These are phyloP conservation scores for Clarias laeviceps DNA, from an alignment of 2,797 vertebrate genomes.

Conservation along the genomic window DNA sequence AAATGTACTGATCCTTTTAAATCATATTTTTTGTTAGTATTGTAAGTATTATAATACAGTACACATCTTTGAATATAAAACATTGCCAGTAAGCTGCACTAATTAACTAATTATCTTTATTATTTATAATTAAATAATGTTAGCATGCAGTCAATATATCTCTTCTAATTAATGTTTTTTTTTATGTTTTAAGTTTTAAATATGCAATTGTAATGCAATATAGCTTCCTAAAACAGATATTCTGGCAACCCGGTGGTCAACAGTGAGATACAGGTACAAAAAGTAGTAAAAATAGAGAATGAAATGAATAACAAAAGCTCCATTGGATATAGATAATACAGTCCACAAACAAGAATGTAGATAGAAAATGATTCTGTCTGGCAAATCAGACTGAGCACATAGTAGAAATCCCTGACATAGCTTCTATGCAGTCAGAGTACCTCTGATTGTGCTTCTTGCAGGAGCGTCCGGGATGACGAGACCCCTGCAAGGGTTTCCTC, in stretches of 20 bases:
- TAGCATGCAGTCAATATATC: background rate
- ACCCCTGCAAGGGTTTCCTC: constrained; percentile 51
- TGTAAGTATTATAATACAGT: too few relatives aligned
- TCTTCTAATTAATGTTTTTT: background rate
- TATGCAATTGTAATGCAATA: background rate
- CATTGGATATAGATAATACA: background rate
- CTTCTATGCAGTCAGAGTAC: constrained; percentile 31
- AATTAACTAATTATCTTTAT: background rate
- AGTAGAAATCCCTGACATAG: constrained; percentile 35
- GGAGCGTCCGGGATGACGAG: constrained; percentile 48
- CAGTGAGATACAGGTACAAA: background rate
- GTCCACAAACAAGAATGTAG: background rate
- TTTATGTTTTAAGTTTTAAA: background rate
- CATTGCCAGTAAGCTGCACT: background rate
- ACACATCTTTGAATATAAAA: background rate
- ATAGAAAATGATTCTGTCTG: constrained; percentile 3
- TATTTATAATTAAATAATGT: background rate
- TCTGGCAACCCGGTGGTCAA: background rate
- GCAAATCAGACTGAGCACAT: constrained; percentile 28
- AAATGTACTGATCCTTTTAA: background rate
- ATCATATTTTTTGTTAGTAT: background rate
- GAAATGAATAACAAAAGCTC: background rate
- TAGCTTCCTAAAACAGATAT: background rate
- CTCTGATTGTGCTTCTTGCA: constrained; percentile 47
- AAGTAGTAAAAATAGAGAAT: background rate